Conservation (phyloP, 2,113 vertebrate species). For the Rhizomys pruinosus region DNA sequence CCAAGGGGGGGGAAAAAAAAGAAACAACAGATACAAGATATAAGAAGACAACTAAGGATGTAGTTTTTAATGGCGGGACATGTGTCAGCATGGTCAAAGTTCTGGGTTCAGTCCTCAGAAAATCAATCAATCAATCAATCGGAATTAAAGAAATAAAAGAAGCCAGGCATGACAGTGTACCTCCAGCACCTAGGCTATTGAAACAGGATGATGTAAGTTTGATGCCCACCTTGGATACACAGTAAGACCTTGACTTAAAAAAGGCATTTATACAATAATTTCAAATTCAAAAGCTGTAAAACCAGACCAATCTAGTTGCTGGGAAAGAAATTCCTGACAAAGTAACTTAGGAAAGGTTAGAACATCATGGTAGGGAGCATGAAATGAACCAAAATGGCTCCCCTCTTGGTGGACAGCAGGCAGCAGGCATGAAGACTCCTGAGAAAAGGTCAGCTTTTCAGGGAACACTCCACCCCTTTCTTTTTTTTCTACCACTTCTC, state of each 20-base stretch:
- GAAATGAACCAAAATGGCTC: background rate
- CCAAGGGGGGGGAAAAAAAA: background rate
- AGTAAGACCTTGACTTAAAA: background rate
- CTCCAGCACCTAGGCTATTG: background rate
- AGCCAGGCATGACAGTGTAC: background rate
- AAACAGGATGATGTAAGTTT: background rate
- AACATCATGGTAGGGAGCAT: background rate
- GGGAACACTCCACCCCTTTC: background rate
- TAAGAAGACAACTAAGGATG: background rate
- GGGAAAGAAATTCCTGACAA: background rate
- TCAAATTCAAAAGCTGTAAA: conserved; percentile 37
- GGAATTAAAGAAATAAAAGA: background rate
- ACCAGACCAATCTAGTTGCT: background rate
- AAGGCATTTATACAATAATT: background rate
- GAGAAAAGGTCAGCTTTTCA: background rate
- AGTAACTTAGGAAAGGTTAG: background rate
- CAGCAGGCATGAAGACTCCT: background rate
- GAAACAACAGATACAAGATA: background rate
- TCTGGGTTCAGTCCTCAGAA: background rate
- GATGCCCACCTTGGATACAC: background rate
- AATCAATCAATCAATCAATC: background rate
- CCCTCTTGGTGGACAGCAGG: background rate
- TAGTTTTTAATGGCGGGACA: background rate
- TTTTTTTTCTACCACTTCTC: background rate
- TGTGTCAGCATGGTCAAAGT: background rate